Evolutionary conservation across 2,797 vertebrate species (phyloP), one percentile per base, ranked within the genome.

Genomic region (Anableps anableps): DNA sequence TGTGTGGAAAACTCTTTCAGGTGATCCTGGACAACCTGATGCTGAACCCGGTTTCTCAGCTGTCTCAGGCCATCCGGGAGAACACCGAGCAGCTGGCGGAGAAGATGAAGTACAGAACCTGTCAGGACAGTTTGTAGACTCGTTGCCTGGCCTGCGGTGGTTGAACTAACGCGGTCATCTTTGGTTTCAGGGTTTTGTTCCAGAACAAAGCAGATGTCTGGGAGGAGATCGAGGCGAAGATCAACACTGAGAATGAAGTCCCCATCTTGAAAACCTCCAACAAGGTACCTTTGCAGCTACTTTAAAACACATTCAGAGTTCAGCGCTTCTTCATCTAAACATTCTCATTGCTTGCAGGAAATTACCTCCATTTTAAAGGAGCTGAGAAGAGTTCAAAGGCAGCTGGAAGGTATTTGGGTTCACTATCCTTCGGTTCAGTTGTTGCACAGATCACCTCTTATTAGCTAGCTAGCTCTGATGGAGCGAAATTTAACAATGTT

Each of bases 21-120:
- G 97, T 98, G 34, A 97, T 99, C 84, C 95, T 99, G 74, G 98
- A 99, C 90, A 98, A 98, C 90, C 95, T 99, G 91, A 97, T 98
- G 98, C 91, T 99, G 90, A 99, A 98, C 82, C 98, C 98, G 0
- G 98, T 99, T 74, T 99, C 98, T 5, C 97, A 99, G 91, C 95
- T 99, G 80, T 99, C 98, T 0, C 98, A 98, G 72, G 94, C 96
- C 78, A 99, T 99, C 90, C 95, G 98, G 14, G 96, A 98, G 92
- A 97, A 99, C 93, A 99, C 98, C 0, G 98, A 99, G 92, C 97
- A 97, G 75, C 95, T 99, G 0, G 96, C 98, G 0, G 96, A 98
- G 78, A 99, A 99, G 92, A 99, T 99, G 97, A 99, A 98, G 98
- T 99, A 93, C 95, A 97, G 62, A 48, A 17, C 8, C 9, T 48